phyloP scores from a whole-genome alignment of 2,888 invertebrate species.

The Tipula helvola region DNA sequence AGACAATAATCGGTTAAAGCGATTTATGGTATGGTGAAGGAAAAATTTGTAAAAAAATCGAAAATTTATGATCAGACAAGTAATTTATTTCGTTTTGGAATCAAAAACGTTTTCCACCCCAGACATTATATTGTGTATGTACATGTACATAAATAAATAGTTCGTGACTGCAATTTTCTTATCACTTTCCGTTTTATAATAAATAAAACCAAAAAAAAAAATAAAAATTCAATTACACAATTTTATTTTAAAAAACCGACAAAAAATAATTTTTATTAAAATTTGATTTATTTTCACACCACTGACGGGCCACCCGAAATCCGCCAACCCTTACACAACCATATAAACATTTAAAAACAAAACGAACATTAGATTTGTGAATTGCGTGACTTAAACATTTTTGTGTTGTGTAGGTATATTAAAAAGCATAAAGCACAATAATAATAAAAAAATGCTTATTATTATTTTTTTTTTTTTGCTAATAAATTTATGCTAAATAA shows the following conservation, averaged over 20 bases:
- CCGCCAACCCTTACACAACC: neutral
- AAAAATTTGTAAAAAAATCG: neutral
- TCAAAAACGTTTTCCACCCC: neutral
- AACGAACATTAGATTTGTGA: neutral
- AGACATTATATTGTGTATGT: too few relatives aligned
- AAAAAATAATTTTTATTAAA: neutral
- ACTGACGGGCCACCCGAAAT: neutral
- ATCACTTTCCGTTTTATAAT: neutral
- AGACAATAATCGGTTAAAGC: too few relatives aligned
- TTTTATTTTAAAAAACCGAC: neutral
- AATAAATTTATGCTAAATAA: neutral
- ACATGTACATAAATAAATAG: neutral
- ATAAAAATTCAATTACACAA: neutral
- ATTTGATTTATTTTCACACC: neutral
- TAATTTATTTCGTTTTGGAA: neutral
- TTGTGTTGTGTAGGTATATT: neutral
- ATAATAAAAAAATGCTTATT: neutral
- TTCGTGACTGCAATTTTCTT: conserved; percentile 4
- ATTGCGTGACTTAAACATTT: neutral
- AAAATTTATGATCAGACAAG: neutral
- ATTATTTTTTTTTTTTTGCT: neutral
- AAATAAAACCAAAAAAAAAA: neutral
- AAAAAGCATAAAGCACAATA: neutral
- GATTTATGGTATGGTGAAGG: neutral
- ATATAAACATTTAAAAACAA: neutral